Evolutionary conservation across 2,888 invertebrate species (phyloP), one percentile per base, ranked within the genome.

Genomic region (Amphimallon solstitiale): DNA sequence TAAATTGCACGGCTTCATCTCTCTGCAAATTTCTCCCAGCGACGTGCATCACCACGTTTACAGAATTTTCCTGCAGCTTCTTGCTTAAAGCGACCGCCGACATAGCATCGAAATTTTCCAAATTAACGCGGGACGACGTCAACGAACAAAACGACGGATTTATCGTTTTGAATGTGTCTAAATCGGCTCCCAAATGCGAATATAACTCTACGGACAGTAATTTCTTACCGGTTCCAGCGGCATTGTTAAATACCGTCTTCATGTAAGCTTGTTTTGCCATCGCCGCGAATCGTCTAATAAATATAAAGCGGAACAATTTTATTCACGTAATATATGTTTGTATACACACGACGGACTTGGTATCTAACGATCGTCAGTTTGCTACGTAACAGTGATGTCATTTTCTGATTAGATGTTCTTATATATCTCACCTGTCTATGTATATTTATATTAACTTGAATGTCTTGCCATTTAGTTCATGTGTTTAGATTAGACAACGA

Each of bases 1-100:
- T 78, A 71, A 88, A 75, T 29, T 75, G 73, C 37, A 81, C 71
- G 54, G 85, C 79, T 70, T 84, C 84, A 1, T 76, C 65, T 65
- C 79, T 80, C 40, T 70, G 85, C 72, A 88, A 76, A 76, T 85
- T 79, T 72, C 84, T 84, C 65, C 86, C 87, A 0, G 86, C 81
- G 49, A 89, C 71, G 78, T 89, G 88, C 65, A 89, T 70, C 63
- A 89, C 72, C 0, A 87, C 85, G 59, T 83, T 81, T 69, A 84
- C 81, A n/a, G 79, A 77, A 67, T 78, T 79, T 15, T 69, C 75
- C 48, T 72, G 77, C 64, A 87, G 76, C 66, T 77, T 68, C 52
- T 74, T 78, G 0, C 84, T 84, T 66, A 83, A 74, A 69, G 72
- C 73, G 63, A 87, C 68, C 0, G 86, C 83, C 9, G 81, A 77